Conservation (phyloP, 2,113 vertebrate genomes). For the Danio rerio region GRCz12tu NC_133195.1:51002001-51002500, state of each 20-base stretch:
- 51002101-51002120: constrained; percentile 28
- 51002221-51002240: constrained; percentile 45
- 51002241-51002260: constrained; percentile 48
- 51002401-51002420: not conserved
- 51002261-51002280: constrained; percentile 48
- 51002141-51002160: constrained; percentile 9
- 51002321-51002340: constrained; percentile 14
- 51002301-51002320: constrained; percentile 47
- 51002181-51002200: constrained; percentile 28
- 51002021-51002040: constrained; percentile 11
- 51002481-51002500: too few species aligned
- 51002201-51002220: constrained; percentile 43
- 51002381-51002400: not conserved
- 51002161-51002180: constrained; percentile 14
- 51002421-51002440: not conserved
- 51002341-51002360: constrained; percentile 35
- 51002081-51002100: not conserved
- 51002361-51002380: constrained; percentile 7
- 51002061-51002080: not conserved
- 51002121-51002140: constrained; percentile 15
- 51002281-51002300: constrained; percentile 34
- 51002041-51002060: not conserved
- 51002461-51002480: too few species aligned
- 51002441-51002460: too few species aligned
- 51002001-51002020: constrained; percentile 7